These are phyloP conservation scores for Aporophyla lueneburgensis DNA, from an alignment of 2,888 invertebrate genomes.

Conservation along the genomic window DNA sequence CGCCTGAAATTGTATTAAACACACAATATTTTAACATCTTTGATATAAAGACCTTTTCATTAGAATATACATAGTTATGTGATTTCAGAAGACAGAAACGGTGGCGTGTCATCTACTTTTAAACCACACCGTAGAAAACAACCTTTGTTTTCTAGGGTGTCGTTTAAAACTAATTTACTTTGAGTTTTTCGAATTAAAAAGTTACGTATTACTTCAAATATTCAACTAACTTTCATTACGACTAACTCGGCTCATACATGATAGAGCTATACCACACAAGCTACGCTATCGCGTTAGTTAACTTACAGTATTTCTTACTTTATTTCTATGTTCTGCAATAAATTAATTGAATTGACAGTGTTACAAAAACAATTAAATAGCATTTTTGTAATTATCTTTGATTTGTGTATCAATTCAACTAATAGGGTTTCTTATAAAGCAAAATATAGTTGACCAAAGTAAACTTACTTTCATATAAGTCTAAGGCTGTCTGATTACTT, in stretches of 20 bases:
- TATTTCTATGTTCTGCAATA: no score
- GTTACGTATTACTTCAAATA: background rate
- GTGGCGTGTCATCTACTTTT: background rate
- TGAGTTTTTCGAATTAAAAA: background rate
- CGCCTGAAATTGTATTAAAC: conserved; percentile 82
- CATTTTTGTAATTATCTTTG: background rate
- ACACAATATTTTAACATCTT: conserved; percentile 7
- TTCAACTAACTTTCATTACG: no score
- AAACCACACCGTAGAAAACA: background rate
- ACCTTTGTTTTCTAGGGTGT: background rate
- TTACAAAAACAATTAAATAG: background rate
- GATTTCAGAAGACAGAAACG: background rate
- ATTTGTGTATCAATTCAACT: background rate
- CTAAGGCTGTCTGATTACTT: conserved; percentile 92
- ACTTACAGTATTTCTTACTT: no score
- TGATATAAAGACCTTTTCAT: background rate
- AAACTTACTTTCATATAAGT: conserved; percentile 91
- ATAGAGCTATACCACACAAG: no score
- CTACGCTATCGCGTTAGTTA: background rate
- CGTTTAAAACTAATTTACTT: background rate
- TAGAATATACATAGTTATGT: background rate
- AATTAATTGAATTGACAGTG: no score
- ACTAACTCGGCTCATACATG: background rate
- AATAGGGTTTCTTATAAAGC: no score
- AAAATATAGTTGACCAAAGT: background rate